Base-by-base conservation (phyloP, 2,797 vertebrate genomes). In the Chrysocyon brachyurus region DNA sequence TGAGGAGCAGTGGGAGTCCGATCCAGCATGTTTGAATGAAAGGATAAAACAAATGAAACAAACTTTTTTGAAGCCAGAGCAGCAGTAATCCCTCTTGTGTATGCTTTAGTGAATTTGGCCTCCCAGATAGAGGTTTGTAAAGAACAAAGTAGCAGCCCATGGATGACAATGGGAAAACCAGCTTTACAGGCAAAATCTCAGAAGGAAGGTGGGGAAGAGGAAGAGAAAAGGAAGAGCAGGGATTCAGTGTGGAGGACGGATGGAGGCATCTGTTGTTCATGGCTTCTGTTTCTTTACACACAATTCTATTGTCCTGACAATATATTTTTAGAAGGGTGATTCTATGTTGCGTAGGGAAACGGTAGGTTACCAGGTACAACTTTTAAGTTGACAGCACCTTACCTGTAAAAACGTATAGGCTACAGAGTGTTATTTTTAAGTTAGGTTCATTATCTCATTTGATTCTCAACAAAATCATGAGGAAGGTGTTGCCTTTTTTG, bases 31-130 rank as follows among this genome's bases (percentile, higher is more conserved):
- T 88, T 89, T 97, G 96, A 98, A 96, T 97, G 98, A 98, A 98
- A 98, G 96, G 98, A 98, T 95, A 98, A 98, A 98, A 98, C 85
- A 97, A 98, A 98, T 4, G 77, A 97, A 98, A 97, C 88, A 61
- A 98, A 98, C 79, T 97, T 98, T 85, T 98, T 98, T 98, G 98
- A 98, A 98, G 98, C 94, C 91, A 73, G 57, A 77, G 87, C 97
- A 97, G 98, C 98, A 96, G 82, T 90, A 98, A 97, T 96, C 97
- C 95, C 97, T 98, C 97, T 91, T 85, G 94, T 90, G 91, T 95
- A 98, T 5, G 49, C 94, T 96, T 98, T 98, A 97, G 95, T 97
- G 97, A 98, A 97, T 96, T 94, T 98, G 97, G 89, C 28, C 4
- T 87, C 87, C 96, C 97, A 97, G 61, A 96, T 93, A 96, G 10